Percentiles rank a stretch among this genome's conserved stretches.
These are phyloP conservation scores for Dryoscopus gambensis DNA, from an alignment of 2,113 vertebrate species.

Conservation along the genomic window DNA sequence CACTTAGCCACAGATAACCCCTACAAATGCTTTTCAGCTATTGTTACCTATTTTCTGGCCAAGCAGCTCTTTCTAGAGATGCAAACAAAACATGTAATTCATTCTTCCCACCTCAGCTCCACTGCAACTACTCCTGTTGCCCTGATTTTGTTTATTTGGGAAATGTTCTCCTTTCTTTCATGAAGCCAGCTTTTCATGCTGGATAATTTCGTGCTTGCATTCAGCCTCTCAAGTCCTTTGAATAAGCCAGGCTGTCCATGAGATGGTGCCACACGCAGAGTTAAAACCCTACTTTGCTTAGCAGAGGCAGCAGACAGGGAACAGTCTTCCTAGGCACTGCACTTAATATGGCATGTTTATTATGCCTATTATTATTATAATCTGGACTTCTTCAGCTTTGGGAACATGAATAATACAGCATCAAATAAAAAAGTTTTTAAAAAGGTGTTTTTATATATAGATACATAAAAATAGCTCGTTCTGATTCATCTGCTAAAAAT, in stretches of 20 bases:
- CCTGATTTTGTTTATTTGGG: background rate
- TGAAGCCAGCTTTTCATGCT: background rate
- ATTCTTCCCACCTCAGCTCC: background rate
- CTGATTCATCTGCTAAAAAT: slow-evolving; percentile 41
- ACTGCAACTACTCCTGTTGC: background rate
- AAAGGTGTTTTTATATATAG: slow-evolving; percentile 22
- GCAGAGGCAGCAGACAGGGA: background rate
- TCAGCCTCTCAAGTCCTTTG: background rate
- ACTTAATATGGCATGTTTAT: background rate
- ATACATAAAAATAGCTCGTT: background rate
- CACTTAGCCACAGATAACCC: background rate
- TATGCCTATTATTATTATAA: slow-evolving; percentile 20
- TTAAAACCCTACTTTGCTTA: background rate
- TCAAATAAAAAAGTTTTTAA: background rate
- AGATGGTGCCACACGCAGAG: background rate
- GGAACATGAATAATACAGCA: slow-evolving; percentile 14
- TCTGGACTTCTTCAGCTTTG: background rate
- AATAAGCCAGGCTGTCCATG: background rate
- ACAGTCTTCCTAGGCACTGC: background rate
- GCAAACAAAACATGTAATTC: background rate
- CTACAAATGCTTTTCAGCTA: background rate
- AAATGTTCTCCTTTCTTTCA: background rate
- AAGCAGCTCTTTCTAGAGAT: background rate
- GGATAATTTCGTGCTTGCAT: background rate
- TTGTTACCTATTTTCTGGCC: background rate